A percentile compares a stretch with the other conserved stretches of the same genome.
phyloP scores from a whole-genome alignment of 1,140 invertebrate genomes.

The Geopemphigus sp. region DNA sequence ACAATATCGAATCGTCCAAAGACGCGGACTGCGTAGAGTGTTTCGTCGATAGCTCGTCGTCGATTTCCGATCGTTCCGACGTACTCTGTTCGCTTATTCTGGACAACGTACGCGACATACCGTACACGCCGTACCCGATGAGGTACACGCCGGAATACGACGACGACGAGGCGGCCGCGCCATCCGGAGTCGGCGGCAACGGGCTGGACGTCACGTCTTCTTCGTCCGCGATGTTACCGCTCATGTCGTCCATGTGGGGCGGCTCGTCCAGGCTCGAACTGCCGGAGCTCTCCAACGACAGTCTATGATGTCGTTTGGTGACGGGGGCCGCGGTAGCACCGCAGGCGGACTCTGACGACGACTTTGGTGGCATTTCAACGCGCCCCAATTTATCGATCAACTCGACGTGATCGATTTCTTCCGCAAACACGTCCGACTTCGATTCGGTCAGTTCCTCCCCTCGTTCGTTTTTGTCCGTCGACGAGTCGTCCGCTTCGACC shows the following conservation, averaged over 20 bases:
- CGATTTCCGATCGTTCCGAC: slow-evolving; percentile 70
- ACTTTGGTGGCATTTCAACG: slow-evolving; percentile 57
- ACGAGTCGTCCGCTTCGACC: no score
- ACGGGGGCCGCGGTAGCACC: no score
- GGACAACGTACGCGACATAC: slow-evolving; percentile 71
- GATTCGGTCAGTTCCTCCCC: background rate
- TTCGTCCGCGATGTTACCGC: slow-evolving; percentile 57
- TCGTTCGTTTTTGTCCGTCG: no score
- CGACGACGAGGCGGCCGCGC: no score
- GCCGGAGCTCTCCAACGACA: slow-evolving; percentile 72
- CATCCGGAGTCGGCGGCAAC: slow-evolving; percentile 28
- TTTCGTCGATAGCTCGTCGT: slow-evolving; percentile 78
- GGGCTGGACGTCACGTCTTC: slow-evolving; percentile 53
- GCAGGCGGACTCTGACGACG: slow-evolving; percentile 64
- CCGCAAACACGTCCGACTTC: background rate
- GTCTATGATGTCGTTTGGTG: slow-evolving; percentile 60
- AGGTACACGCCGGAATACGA: slow-evolving; percentile 38
- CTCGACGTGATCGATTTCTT: slow-evolving; percentile 36
- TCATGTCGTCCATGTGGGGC: slow-evolving; percentile 60
- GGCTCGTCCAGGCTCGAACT: slow-evolving; percentile 75
- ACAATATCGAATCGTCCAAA: slow-evolving; percentile 75
- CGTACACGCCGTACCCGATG: slow-evolving; percentile 62
- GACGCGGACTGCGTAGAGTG: slow-evolving; percentile 75
- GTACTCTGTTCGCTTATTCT: slow-evolving; percentile 83
- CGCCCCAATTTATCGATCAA: slow-evolving; percentile 51